phyloP scores from a whole-genome alignment of 2,113 vertebrate species.

The Oreochromis tanganicae region DNA sequence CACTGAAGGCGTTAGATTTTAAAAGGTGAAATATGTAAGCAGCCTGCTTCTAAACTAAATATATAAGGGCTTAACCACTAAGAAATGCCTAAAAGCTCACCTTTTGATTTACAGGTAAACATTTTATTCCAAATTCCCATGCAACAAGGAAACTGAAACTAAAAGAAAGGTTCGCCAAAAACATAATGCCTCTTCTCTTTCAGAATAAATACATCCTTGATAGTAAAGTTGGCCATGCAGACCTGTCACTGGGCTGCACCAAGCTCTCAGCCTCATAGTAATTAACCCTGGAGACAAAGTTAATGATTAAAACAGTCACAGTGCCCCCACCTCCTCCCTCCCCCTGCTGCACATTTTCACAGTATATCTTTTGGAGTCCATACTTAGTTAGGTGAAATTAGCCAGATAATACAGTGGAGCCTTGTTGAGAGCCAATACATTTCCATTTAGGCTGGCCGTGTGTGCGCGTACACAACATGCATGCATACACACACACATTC shows the following conservation, averaged over 20 bases:
- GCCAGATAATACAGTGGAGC: constrained; percentile 76
- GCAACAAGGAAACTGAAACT: background rate
- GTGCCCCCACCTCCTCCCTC: background rate
- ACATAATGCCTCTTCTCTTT: background rate
- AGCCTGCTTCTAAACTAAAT: background rate
- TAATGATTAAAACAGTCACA: constrained; percentile 54
- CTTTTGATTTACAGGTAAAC: background rate
- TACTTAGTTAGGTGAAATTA: constrained; percentile 97
- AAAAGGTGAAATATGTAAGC: background rate
- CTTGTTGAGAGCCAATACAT: constrained; percentile 56
- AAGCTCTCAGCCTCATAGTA: constrained; percentile 17
- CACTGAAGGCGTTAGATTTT: background rate
- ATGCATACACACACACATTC: constrained; percentile 38
- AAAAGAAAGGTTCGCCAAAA: fast-evolving
- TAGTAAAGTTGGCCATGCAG: background rate
- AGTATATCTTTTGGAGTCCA: constrained; percentile 59
- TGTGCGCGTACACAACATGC: background rate
- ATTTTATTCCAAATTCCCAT: background rate
- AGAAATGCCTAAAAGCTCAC: background rate
- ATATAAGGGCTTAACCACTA: background rate
- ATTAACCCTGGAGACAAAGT: constrained; percentile 56
- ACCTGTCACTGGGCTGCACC: background rate
- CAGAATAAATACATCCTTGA: background rate
- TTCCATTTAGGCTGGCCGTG: constrained; percentile 34
- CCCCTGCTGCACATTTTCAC: constrained; percentile 33